Evolutionary conservation across 2,888 invertebrate genomes (phyloP), one percentile per base, ranked within the genome.

Genomic region (Trichogramma dendrolimi): DNA sequence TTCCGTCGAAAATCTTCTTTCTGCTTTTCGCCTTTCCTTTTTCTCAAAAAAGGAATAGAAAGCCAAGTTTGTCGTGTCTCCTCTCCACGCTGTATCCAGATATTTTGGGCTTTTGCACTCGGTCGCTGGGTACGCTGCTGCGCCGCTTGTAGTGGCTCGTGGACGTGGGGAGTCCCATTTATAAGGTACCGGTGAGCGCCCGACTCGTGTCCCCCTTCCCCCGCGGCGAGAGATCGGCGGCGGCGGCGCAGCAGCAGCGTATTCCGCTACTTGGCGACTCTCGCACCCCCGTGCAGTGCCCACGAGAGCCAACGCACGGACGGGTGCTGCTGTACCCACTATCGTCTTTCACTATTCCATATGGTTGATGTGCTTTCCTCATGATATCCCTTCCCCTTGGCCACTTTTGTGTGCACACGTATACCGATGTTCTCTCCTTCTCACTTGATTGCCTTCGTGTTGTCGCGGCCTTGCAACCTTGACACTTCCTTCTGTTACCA

Each of bases 131-230:
- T 65, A 68, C 68, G 70, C 69, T 71, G 69, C 68, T 67, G 70
- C 69, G 67, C 64, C 68, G 71, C 71, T 73, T 73, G 74, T 72
- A 75, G 77, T 75, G 74, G 73, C 75, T 71, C 74, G 76, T 70
- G 77, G 74, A 76, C 72, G 74, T 71, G 68, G 70, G 67, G 70
- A 72, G 74, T 75, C 71, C 71, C 74, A 75, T 77, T 78, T 78
- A 78, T 78, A 78, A 73, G 69, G 68, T 68, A 27, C 65, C 67
- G 58, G 66, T 60, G 62, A 64, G 67, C 62, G 62, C 59, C 58
- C 52, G 55, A 64, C 69, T 66, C 70, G 64, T 71, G 69, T 72
- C 75, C 74, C 75, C 71, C 70, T 27, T 27, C 27, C 27, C 27
- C 27, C 27, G 27, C 27, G 27, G 27, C 27, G 27, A 27, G 27